Evolutionary conservation across 2,113 vertebrate genomes (phyloP).

Genomic region (Prunella himalayana): DNA sequence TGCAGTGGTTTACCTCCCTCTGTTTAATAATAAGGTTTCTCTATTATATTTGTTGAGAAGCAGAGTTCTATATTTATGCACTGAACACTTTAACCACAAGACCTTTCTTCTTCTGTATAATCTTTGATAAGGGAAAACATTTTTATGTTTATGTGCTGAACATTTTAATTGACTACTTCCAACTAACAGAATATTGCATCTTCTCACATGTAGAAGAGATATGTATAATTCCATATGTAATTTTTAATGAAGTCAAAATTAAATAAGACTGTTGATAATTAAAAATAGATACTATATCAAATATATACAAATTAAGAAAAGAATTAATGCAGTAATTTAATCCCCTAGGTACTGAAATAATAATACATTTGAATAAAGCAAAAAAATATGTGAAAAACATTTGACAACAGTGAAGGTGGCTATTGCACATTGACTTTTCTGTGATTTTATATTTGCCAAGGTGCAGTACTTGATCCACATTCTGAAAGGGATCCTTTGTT

Average conservation of each 20-base stretch:
- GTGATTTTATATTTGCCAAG: background rate
- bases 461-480: background rate
- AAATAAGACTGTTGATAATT: constrained; percentile 57
- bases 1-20: background rate
- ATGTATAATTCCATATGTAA: constrained; percentile 16
- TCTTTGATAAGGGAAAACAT: constrained; percentile 33
- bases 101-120: constrained; percentile 13
- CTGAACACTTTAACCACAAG: constrained; percentile 1
- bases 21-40: background rate
- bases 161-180: constrained; percentile 59
- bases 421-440: background rate
- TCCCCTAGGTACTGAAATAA: constrained; percentile 9
- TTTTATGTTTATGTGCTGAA: constrained; percentile 22
- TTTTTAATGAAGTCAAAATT: constrained; percentile 62
- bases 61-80: background rate
- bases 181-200: constrained; percentile 34
- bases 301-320: constrained; percentile 41
- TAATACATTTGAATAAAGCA: background rate
- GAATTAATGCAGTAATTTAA: constrained; percentile 27
- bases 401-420: background rate
- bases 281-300: constrained; percentile 58
- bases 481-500: background rate
- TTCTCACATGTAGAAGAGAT: background rate
- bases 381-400: background rate
- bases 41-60: background rate